Evolutionary conservation across 2,113 vertebrate genomes (phyloP).

Genomic region (Alosa alosa): DNA sequence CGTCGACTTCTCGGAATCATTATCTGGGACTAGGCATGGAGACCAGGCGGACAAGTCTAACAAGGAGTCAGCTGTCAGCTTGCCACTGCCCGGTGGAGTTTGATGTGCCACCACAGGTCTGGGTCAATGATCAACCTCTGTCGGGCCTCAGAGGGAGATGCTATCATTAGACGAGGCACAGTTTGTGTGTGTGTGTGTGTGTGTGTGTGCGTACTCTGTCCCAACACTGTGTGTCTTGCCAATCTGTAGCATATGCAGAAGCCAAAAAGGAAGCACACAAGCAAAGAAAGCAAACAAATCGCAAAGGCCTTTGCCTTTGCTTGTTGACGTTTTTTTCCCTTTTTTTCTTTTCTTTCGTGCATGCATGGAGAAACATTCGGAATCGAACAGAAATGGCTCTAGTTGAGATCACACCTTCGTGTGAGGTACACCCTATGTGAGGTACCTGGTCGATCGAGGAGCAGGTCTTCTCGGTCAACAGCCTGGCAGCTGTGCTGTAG

Average conservation of each 20-base stretch:
- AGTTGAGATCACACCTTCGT: neutral
- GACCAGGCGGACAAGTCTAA: constrained; percentile 66
- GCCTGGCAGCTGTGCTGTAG: neutral
- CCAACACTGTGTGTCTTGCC: neutral
- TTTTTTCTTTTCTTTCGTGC: neutral
- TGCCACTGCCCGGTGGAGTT: constrained; percentile 55
- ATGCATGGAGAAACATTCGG: neutral
- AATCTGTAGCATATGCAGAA: neutral
- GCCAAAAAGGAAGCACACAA: neutral
- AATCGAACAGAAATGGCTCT: neutral
- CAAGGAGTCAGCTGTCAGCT: constrained; percentile 63
- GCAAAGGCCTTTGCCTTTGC: neutral
- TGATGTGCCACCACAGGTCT: constrained; percentile 49
- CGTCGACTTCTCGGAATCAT: constrained; percentile 58
- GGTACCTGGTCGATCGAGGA: neutral
- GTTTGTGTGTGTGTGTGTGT: neutral
- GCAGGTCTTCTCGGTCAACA: neutral
- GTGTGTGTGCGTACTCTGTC: neutral
- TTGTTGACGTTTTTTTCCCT: neutral
- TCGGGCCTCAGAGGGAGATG: constrained; percentile 42
- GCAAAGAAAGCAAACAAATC: neutral
- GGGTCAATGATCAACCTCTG: constrained; percentile 53
- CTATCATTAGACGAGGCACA: constrained; percentile 61
- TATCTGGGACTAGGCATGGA: constrained; percentile 54
- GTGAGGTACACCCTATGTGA: too few species aligned